phyloP scores from a whole-genome alignment of 2,797 vertebrate species.

The Luscinia luscinia region DNA sequence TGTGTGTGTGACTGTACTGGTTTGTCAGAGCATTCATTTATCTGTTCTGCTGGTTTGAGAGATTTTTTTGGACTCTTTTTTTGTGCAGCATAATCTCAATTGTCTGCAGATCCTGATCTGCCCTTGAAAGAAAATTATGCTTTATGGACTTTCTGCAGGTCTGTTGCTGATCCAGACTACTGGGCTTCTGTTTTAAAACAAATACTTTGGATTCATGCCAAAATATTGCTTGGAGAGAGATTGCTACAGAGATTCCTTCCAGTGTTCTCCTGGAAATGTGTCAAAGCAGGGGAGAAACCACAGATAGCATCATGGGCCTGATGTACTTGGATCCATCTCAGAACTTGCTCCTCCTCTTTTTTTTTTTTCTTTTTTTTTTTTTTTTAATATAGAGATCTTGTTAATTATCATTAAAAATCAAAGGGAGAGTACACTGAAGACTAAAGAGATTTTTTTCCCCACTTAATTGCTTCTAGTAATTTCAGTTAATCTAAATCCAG shows the following conservation, averaged over 20 bases:
- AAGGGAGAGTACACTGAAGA: not conserved
- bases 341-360: not conserved
- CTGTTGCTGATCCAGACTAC: not conserved
- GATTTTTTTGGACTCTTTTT: not conserved
- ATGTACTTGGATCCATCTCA: not conserved
- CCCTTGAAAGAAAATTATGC: not conserved
- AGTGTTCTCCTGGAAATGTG: not conserved
- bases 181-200: not conserved
- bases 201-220: not conserved
- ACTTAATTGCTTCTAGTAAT: not conserved
- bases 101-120: not conserved
- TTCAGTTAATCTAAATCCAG: not conserved
- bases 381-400: not conserved
- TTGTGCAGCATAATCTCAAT: not conserved
- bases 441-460: not conserved
- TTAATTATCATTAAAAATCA: not conserved
- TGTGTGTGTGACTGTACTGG: not conserved
- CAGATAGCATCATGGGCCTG: not conserved
- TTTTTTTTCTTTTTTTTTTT: not conserved
- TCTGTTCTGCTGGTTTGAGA: not conserved
- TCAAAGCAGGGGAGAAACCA: not conserved
- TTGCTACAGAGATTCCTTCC: conserved; percentile 1
- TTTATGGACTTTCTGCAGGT: not conserved
- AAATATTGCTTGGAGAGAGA: not conserved
- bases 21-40: not conserved